Percentiles rank a stretch among this genome's conserved stretches.
Conservation (phyloP, 2,797 vertebrate species). For the Malacoctenus gilli region DNA sequence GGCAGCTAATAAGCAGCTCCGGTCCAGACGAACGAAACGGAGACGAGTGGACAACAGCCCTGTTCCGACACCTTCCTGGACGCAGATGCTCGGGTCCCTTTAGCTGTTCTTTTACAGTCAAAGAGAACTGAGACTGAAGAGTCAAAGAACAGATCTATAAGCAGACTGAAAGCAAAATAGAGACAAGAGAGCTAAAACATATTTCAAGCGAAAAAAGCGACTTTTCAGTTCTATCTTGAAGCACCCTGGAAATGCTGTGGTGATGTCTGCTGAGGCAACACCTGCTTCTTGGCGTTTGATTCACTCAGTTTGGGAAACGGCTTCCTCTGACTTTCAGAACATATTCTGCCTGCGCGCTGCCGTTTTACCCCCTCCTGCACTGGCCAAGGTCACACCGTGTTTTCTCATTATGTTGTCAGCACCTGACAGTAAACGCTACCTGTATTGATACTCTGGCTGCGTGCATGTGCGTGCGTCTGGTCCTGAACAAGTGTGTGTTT, state of each 20-base stretch:
- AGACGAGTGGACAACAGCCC: constrained; percentile 3
- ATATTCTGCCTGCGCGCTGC: constrained; percentile 49
- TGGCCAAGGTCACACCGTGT: constrained; percentile 54
- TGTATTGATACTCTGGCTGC: constrained; percentile 42
- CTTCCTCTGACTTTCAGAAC: constrained; percentile 48
- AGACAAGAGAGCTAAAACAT: no score
- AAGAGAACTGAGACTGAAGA: neutral
- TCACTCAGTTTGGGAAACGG: constrained; percentile 20
- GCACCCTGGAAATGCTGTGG: no score
- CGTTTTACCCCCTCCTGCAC: constrained; percentile 31
- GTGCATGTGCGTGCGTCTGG: neutral
- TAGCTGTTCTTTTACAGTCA: constrained; percentile 4
- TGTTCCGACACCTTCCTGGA: constrained; percentile 8
- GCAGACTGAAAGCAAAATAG: neutral
- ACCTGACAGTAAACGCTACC: constrained; percentile 56
- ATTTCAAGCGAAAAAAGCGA: no score
- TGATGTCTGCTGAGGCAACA: constrained; percentile 11
- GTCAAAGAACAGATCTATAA: neutral
- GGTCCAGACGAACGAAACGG: constrained; percentile 8
- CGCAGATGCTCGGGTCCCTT: neutral
- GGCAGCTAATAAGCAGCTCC: constrained; percentile 35
- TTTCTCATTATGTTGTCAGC: constrained; percentile 65
- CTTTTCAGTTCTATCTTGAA: no score
- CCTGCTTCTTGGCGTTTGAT: neutral
- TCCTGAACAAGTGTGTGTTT: constrained; percentile 3